phyloP scores from a whole-genome alignment of 2,888 invertebrate species.

The Lacanobia oleracea region DNA sequence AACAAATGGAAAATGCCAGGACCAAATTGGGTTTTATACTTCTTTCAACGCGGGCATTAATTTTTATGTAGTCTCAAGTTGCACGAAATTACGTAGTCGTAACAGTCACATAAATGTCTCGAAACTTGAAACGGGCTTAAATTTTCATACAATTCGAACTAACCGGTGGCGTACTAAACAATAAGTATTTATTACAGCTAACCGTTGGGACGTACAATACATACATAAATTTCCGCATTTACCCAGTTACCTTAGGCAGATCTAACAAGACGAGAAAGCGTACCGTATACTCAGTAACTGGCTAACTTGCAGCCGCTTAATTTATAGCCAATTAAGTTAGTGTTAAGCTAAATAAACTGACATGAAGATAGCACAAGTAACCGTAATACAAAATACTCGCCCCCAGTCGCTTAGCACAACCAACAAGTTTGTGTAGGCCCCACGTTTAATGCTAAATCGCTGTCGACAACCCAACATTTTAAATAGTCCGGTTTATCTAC shows the following conservation, averaged over 20 bases:
- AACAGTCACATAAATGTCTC: conserved; percentile 32
- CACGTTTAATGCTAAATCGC: conserved; percentile 69
- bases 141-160: conserved; percentile 53
- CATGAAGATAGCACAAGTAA: conserved; percentile 84
- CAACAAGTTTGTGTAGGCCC: conserved; percentile 74
- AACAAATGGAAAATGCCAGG: conserved; percentile 7
- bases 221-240: conserved; percentile 72
- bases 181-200: conserved; percentile 66
- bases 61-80: conserved; percentile 51
- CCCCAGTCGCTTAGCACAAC: conserved; percentile 67
- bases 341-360: conserved; percentile 88
- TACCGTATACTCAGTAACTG: conserved; percentile 78
- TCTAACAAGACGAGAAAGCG: conserved; percentile 80
- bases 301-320: conserved; percentile 84
- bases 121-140: conserved; percentile 45
- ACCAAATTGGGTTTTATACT: conserved; percentile 20
- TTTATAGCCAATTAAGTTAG: conserved; percentile 89
- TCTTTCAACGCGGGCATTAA: conserved; percentile 36
- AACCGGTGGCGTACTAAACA: conserved; percentile 55
- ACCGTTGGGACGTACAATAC: conserved; percentile 65
- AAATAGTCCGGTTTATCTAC: conserved; percentile 78
- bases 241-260: conserved; percentile 74
- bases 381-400: conserved; percentile 79
- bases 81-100: conserved; percentile 41
- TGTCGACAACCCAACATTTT: conserved; percentile 74